Evolutionary conservation across 2,113 vertebrate species (phyloP).

Genomic region (Triplophysa siluroides): DNA sequence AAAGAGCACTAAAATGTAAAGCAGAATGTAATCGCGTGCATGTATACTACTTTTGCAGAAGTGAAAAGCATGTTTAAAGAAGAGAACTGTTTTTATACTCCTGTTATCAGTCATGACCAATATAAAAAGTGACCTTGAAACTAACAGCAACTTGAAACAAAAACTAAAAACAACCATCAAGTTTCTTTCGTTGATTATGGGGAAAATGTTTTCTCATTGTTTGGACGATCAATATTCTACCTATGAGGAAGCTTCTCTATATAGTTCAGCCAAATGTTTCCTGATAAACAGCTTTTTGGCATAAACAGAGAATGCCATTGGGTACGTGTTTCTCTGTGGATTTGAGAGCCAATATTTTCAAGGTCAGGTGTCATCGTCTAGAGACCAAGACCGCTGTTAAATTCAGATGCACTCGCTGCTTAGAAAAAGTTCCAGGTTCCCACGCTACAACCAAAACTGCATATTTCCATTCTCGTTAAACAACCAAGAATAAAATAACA

Average conservation of each 20-base stretch:
- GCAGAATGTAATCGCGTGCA: background rate
- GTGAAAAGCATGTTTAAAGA: constrained; percentile 20
- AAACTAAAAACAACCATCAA: constrained; percentile 7
- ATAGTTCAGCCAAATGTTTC: background rate
- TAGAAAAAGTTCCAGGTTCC: background rate
- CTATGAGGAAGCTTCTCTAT: constrained; percentile 19
- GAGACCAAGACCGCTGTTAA: too few relatives aligned
- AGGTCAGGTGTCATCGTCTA: background rate
- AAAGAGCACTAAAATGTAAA: background rate
- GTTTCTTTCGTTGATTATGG: constrained; percentile 9
- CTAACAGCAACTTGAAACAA: constrained; percentile 11
- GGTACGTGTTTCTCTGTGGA: background rate
- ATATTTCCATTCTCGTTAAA: constrained; percentile 18
- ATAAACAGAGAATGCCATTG: background rate
- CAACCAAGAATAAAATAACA: constrained; percentile 10
- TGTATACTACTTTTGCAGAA: background rate
- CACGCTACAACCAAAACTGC: background rate
- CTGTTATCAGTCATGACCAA: background rate
- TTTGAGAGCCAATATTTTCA: background rate
- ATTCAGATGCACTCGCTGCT: background rate
- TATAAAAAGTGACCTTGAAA: constrained; percentile 29
- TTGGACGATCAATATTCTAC: background rate
- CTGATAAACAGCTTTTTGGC: background rate
- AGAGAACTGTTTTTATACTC: background rate
- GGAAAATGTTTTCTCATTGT: constrained; percentile 1